phyloP scores from a whole-genome alignment of 2,113 vertebrate species.

The Balaeniceps rex region DNA sequence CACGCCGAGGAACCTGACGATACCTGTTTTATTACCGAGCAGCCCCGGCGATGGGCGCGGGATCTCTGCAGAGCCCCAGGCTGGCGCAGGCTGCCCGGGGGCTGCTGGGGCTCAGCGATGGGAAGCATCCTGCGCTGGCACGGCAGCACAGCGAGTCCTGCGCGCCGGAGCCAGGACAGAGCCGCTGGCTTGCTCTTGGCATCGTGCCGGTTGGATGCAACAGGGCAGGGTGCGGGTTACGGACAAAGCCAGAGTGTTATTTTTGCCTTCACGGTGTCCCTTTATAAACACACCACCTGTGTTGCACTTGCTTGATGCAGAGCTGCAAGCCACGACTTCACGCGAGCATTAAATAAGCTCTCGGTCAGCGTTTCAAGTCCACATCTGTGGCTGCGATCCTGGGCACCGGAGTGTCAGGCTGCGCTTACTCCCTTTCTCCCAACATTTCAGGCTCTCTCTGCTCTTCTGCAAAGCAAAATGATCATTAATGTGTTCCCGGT shows the following conservation, averaged over 20 bases:
- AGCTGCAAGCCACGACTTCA: not conserved
- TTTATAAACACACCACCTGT: not conserved
- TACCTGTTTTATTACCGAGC: not conserved
- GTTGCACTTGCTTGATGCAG: not conserved
- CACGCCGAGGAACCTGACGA: not conserved
- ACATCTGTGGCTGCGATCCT: not conserved
- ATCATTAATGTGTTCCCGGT: not conserved
- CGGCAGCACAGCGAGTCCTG: fast-evolving
- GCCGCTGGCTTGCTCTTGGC: not conserved
- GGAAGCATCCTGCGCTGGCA: not conserved
- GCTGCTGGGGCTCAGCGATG: not conserved
- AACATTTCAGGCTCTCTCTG: not conserved
- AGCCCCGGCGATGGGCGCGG: fast-evolving
- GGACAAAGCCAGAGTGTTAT: not conserved
- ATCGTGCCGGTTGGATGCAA: fast-evolving
- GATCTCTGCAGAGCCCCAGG: not conserved
- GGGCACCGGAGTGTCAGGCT: fast-evolving
- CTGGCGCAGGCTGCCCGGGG: not conserved
- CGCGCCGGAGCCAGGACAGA: not conserved
- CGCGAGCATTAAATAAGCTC: not conserved
- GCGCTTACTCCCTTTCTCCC: not conserved
- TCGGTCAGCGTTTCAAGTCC: not conserved
- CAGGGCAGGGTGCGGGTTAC: not conserved
- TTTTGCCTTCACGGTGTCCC: not conserved
- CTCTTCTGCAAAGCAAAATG: not conserved